Conservation (phyloP, 2,888 invertebrate genomes). For the Nemotelus pantherinus region DNA sequence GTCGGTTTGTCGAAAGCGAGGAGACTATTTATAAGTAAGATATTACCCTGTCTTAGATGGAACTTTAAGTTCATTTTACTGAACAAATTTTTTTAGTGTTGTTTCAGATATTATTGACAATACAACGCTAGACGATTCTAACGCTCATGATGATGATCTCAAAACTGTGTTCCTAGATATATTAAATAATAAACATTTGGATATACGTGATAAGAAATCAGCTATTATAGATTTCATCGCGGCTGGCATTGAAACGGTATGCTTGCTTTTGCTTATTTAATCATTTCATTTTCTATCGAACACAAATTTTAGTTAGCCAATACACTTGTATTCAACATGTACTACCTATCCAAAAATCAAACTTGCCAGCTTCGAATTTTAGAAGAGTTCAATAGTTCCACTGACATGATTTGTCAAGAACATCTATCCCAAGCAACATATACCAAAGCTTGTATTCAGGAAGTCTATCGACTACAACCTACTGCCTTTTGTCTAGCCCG, state of each 20-base stretch:
- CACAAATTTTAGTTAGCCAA: constrained; percentile 74
- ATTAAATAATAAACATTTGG: constrained; percentile 75
- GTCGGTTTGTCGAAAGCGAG: constrained; percentile 76
- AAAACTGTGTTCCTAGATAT: constrained; percentile 81
- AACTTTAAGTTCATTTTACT: background rate
- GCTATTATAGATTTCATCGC: constrained; percentile 88
- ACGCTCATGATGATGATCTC: constrained; percentile 68
- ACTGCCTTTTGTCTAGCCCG: constrained; percentile 84
- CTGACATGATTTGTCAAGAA: constrained; percentile 69
- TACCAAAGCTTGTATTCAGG: constrained; percentile 80
- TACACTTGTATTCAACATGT: constrained; percentile 80
- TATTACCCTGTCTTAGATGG: background rate
- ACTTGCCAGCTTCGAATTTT: constrained; percentile 74
- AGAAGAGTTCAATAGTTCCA: constrained; percentile 70
- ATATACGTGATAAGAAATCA: constrained; percentile 83
- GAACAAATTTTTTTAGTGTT: constrained; percentile 67
- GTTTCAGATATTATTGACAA: constrained; percentile 81
- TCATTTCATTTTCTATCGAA: background rate
- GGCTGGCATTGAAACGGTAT: constrained; percentile 85
- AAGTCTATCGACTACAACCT: constrained; percentile 74
- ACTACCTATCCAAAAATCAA: constrained; percentile 76
- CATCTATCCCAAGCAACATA: constrained; percentile 75
- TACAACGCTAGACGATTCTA: constrained; percentile 67
- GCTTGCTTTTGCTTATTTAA: background rate
- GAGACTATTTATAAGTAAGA: constrained; percentile 82